These are phyloP conservation scores for Rallus limicola DNA, from an alignment of 2,113 vertebrate genomes.

Conservation along the genomic window DNA sequence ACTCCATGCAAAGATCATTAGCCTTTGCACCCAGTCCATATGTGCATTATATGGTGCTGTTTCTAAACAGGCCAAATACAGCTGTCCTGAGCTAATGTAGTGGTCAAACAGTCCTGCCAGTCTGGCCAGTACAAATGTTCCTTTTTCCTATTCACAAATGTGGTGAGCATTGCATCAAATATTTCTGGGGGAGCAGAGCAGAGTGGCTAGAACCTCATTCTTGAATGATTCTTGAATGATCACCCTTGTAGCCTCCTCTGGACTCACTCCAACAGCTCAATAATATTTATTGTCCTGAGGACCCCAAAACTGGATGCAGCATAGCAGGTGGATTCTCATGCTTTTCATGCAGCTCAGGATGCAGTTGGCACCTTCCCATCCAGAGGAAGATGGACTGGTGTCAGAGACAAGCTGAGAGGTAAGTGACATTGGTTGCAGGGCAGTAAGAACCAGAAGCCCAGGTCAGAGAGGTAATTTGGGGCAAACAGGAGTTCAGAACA, in stretches of 20 bases:
- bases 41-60: neutral
- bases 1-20: neutral
- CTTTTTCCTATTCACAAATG: too few species aligned
- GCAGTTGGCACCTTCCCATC: neutral
- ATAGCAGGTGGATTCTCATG: too few species aligned
- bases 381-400: neutral
- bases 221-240: neutral
- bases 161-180: neutral
- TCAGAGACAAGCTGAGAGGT: neutral
- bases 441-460: neutral
- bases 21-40: accelerated
- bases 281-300: too few species aligned
- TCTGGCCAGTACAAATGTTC: neutral
- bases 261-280: too few species aligned
- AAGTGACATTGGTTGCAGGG: neutral
- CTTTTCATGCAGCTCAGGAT: too few species aligned
- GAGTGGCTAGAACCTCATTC: neutral
- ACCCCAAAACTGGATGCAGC: too few species aligned
- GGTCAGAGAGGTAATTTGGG: neutral
- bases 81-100: accelerated
- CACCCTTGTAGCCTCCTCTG: too few species aligned
- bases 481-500: neutral
- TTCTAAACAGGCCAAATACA: neutral
- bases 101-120: neutral
- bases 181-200: neutral